Conservation (phyloP, 2,113 vertebrate genomes). For the Gallinago undulata region DNA sequence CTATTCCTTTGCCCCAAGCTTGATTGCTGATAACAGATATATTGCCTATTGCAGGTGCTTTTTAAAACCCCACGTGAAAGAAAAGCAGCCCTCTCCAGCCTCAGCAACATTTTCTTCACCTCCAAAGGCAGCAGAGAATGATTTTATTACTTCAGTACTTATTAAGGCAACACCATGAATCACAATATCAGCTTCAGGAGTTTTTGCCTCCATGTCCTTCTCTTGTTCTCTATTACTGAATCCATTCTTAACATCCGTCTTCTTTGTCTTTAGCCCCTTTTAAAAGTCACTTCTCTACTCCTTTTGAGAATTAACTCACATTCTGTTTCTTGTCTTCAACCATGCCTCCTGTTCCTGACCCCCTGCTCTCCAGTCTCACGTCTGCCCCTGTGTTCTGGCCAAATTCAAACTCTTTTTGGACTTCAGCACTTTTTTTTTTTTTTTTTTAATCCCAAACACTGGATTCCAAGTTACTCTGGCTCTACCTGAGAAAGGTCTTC, state of each 20-base stretch:
- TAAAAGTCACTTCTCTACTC: not conserved
- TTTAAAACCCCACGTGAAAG: not conserved
- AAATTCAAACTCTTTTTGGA: not conserved
- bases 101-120: not conserved
- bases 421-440: not conserved
- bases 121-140: not conserved
- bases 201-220: not conserved
- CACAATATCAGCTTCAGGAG: not conserved
- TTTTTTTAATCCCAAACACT: not conserved
- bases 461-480: too few species aligned
- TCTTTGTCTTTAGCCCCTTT: not conserved
- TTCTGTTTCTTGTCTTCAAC: not conserved
- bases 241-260: not conserved
- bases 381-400: not conserved
- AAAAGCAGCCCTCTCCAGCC: not conserved
- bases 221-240: not conserved
- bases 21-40: not conserved
- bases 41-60: not conserved
- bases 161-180: not conserved
- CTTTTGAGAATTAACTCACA: not conserved
- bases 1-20: not conserved
- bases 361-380: rapidly evolving
- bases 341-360: not conserved
- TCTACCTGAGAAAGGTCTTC: not conserved
- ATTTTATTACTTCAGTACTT: not conserved